These are phyloP conservation scores for Elymnias hypermnestra DNA, from an alignment of 1,140 invertebrate genomes.

Conservation along the genomic window DNA sequence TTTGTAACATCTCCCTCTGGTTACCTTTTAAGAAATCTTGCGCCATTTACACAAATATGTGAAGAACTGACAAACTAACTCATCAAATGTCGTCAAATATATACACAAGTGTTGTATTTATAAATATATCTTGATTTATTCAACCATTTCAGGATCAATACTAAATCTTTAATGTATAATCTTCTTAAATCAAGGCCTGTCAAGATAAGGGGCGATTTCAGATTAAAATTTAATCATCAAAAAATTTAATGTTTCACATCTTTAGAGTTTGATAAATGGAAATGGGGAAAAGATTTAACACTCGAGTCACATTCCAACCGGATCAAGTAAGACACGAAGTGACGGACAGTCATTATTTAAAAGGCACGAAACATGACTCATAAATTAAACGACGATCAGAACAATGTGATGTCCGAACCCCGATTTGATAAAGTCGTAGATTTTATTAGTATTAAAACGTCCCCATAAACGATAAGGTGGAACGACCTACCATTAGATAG, in stretches of 20 bases:
- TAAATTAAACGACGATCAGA: constrained; percentile 9
- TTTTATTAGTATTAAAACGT: constrained; percentile 25
- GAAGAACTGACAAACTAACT: no score
- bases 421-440: constrained; percentile 19
- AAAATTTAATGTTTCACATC: background rate
- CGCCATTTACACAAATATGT: no score
- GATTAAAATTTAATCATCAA: constrained; percentile 3
- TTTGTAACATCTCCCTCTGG: no score
- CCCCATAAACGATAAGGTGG: constrained; percentile 25
- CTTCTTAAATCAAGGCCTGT: background rate
- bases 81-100: no score
- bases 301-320: constrained; percentile 5
- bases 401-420: constrained; percentile 12
- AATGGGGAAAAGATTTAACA: constrained; percentile 2
- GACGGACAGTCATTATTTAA: constrained; percentile 5
- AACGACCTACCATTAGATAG: constrained; percentile 41
- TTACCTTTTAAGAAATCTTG: no score
- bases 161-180: no score
- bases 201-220: background rate
- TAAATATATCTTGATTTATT: no score
- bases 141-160: no score
- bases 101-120: no score
- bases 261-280: background rate
- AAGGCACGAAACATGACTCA: constrained; percentile 12
- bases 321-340: background rate